Conservation (phyloP, 2,797 vertebrate species). For the Trichosurus vulpecula region DNA sequence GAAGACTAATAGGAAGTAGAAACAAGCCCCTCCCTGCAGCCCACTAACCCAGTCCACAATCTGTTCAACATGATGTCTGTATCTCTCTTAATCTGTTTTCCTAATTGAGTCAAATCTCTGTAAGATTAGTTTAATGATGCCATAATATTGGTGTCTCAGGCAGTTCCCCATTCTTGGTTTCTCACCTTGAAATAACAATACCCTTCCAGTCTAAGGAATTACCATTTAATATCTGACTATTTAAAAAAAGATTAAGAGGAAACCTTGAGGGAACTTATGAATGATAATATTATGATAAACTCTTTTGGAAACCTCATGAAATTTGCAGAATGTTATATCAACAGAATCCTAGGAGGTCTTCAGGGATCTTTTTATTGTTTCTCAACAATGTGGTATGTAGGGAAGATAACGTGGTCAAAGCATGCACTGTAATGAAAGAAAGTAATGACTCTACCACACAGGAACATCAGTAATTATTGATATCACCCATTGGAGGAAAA, state of each 20-base stretch:
- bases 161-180: slow-evolving; percentile 49
- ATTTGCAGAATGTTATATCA: slow-evolving; percentile 75
- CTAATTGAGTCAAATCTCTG: slow-evolving; percentile 76
- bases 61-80: not conserved
- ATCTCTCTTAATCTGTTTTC: slow-evolving; percentile 64
- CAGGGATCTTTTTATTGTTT: slow-evolving; percentile 58
- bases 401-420: slow-evolving; percentile 58
- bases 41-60: not conserved
- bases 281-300: slow-evolving; percentile 70
- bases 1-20: not conserved
- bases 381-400: slow-evolving; percentile 42
- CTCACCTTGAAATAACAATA: slow-evolving; percentile 51
- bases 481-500: slow-evolving; percentile 79
- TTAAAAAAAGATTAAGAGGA: slow-evolving; percentile 79
- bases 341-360: slow-evolving; percentile 57
- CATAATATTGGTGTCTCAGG: slow-evolving; percentile 27
- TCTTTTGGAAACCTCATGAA: slow-evolving; percentile 71
- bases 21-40: not conserved
- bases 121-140: slow-evolving; percentile 65
- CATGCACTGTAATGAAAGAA: slow-evolving; percentile 68
- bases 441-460: slow-evolving; percentile 72
- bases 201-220: slow-evolving; percentile 70
- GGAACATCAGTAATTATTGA: slow-evolving; percentile 77
- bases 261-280: slow-evolving; percentile 72
- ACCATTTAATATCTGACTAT: slow-evolving; percentile 75